A percentile compares a stretch with the other conserved stretches of the same genome.
These are phyloP conservation scores for Drosophila tropicalis DNA, from an alignment of 1,140 invertebrate species.

Conservation along the genomic window DNA sequence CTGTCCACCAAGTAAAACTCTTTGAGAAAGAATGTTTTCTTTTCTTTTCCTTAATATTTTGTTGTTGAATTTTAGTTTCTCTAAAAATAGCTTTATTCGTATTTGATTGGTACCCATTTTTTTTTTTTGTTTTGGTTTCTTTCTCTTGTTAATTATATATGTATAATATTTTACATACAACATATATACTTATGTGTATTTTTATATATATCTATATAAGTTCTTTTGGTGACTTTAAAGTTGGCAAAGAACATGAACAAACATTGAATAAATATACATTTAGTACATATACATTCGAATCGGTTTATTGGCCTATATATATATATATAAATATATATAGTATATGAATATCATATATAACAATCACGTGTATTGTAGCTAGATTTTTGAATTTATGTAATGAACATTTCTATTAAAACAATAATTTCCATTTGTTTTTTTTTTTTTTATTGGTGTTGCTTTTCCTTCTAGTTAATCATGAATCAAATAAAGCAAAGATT, in stretches of 20 bases:
- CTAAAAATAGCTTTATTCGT: slow-evolving; percentile 81
- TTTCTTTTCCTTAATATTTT: background rate
- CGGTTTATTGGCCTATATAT: slow-evolving; percentile 1
- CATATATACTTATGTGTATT: slow-evolving; percentile 21
- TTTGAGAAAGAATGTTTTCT: slow-evolving; percentile 17
- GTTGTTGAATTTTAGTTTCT: slow-evolving; percentile 56
- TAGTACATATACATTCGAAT: slow-evolving; percentile 36
- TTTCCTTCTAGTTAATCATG: slow-evolving; percentile 17
- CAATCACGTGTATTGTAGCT: slow-evolving; percentile 65
- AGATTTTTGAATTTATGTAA: slow-evolving; percentile 58
- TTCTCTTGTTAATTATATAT: slow-evolving; percentile 15
- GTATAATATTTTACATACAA: background rate
- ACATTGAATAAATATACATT: slow-evolving; percentile 64
- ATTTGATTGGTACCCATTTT: slow-evolving; percentile 80
- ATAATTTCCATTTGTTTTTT: slow-evolving; percentile 44
- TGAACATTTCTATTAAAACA: slow-evolving; percentile 48
- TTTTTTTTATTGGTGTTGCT: slow-evolving; percentile 70
- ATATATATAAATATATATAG: slow-evolving; percentile 32
- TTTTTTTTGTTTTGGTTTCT: slow-evolving; percentile 40
- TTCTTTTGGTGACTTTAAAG: slow-evolving; percentile 45
- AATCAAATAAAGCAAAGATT: slow-evolving; percentile 24
- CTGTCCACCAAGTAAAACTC: slow-evolving; percentile 16
- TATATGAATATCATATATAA: slow-evolving; percentile 82
- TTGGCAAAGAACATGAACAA: slow-evolving; percentile 78
- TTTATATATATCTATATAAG: slow-evolving; percentile 43